phyloP scores from a whole-genome alignment of 2,888 invertebrate species.

The Patella depressa region DNA sequence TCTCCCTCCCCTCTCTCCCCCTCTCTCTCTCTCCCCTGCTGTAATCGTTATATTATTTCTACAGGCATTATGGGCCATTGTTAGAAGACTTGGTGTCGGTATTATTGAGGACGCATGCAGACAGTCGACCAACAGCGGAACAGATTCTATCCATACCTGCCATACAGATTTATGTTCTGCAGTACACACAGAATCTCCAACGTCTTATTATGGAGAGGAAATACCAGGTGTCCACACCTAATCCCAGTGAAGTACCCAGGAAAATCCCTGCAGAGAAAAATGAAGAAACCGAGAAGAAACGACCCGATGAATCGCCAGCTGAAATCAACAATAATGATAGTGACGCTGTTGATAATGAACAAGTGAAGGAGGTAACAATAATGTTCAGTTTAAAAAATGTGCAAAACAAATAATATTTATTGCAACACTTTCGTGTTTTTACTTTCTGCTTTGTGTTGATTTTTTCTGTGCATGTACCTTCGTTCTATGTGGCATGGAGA shows the following conservation, averaged over 20 bases:
- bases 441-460: no score
- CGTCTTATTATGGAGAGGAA: not conserved
- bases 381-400: no score
- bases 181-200: not conserved
- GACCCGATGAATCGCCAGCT: no score
- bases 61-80: conserved; percentile 52
- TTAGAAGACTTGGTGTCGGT: conserved; percentile 48
- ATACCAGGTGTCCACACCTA: not conserved
- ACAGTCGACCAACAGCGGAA: conserved; percentile 52
- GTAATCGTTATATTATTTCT: conserved; percentile 16
- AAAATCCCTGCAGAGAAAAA: no score
- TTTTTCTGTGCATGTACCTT: no score
- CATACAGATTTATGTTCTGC: conserved; percentile 39
- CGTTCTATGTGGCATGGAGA: no score
- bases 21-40: not conserved
- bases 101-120: conserved; percentile 51
- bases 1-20: not conserved
- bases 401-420: no score
- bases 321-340: no score
- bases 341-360: no score
- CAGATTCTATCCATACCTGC: conserved; percentile 49
- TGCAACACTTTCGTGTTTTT: no score
- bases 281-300: no score
- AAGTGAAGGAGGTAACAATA: no score
- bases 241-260: not conserved